Conservation (phyloP, 2,113 vertebrate species). For the human region DNA sequence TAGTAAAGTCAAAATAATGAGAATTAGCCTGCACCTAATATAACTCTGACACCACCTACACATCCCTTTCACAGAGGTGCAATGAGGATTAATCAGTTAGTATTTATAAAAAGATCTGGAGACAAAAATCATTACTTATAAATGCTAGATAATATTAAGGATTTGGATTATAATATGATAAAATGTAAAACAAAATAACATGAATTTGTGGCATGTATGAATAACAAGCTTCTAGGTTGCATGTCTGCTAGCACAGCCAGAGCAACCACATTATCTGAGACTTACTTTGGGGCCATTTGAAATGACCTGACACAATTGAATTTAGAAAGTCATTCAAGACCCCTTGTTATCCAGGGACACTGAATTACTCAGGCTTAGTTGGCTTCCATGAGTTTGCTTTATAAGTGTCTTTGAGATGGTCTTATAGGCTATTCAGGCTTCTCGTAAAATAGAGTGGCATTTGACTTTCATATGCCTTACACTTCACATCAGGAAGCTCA, state of each 20-base stretch:
- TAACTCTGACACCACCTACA: neutral
- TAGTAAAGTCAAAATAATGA: neutral
- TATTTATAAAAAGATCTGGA: slow-evolving; percentile 6
- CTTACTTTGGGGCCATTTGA: neutral
- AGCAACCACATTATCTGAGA: accelerated
- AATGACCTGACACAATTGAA: accelerated
- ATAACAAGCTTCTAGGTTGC: accelerated
- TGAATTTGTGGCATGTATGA: neutral
- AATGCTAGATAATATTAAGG: neutral
- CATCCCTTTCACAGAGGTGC: neutral
- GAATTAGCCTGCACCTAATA: neutral
- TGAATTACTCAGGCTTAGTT: neutral
- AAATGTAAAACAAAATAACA: neutral
- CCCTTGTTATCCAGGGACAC: neutral
- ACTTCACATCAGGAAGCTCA: neutral
- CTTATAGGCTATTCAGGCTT: neutral
- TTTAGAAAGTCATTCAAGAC: neutral
- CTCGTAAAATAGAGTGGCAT: neutral
- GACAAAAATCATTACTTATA: neutral
- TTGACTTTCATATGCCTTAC: neutral
- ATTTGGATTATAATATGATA: neutral
- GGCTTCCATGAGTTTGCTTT: neutral
- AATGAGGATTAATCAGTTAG: neutral
- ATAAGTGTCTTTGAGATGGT: accelerated
- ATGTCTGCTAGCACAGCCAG: accelerated